These are phyloP conservation scores for Diplodus puntazzo DNA, from an alignment of 2,797 vertebrate species.

Conservation along the genomic window DNA sequence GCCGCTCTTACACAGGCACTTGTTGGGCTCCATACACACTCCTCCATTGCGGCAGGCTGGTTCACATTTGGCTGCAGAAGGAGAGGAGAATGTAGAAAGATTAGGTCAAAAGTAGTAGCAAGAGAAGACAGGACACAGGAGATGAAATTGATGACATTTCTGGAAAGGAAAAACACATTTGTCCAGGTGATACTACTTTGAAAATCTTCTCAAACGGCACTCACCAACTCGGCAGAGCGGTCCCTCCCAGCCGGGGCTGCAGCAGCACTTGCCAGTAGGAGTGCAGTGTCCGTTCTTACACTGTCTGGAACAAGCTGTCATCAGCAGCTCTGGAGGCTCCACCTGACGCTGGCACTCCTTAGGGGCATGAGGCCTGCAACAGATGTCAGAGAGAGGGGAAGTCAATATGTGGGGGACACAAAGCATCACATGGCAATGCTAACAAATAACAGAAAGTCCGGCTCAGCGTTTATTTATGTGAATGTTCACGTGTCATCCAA, in stretches of 20 bases:
- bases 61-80: constrained; percentile 93
- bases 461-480: neutral
- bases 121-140: constrained; percentile 1
- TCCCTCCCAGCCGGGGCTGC: constrained; percentile 96
- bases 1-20: constrained; percentile 97
- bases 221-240: constrained; percentile 95
- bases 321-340: constrained; percentile 91
- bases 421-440: constrained; percentile 10
- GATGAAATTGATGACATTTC: constrained; percentile 20
- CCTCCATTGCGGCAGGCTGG: constrained; percentile 95
- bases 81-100: constrained; percentile 14
- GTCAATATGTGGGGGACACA: constrained; percentile 39
- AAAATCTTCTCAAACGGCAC: constrained; percentile 53
- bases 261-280: constrained; percentile 96
- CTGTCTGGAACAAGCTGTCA: constrained; percentile 93
- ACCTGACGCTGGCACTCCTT: constrained; percentile 93
- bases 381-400: constrained; percentile 43
- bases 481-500: neutral
- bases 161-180: constrained; percentile 17
- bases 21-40: constrained; percentile 95
- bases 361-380: constrained; percentile 90
- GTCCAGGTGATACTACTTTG: neutral
- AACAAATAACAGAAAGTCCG: constrained; percentile 5
- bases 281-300: constrained; percentile 97
- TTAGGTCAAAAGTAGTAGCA: constrained; percentile 5